phyloP scores from a whole-genome alignment of 2,797 vertebrate genomes.

The Tenualosa ilisha region DNA sequence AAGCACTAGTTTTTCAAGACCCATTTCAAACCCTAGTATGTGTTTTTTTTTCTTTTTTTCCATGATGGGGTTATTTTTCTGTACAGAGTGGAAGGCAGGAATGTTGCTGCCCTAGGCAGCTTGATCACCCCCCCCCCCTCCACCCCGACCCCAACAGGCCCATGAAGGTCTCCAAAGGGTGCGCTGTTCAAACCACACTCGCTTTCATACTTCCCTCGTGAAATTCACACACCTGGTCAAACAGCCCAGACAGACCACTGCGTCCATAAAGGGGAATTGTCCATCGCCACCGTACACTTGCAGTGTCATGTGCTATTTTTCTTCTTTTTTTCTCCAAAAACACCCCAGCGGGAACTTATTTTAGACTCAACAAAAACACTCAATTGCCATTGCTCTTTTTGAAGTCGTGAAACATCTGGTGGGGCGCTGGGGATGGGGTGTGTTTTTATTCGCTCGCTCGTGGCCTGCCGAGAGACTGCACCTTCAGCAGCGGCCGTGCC shows the following conservation, averaged over 20 bases:
- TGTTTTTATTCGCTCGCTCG: slow-evolving; percentile 23
- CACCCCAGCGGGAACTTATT: slow-evolving; percentile 45
- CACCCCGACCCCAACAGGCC: slow-evolving; percentile 60
- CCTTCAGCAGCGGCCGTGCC: neutral
- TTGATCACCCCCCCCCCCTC: slow-evolving; percentile 54
- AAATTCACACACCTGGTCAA: slow-evolving; percentile 60
- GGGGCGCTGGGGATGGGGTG: slow-evolving; percentile 16
- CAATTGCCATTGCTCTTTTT: slow-evolving; percentile 45
- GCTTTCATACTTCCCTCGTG: slow-evolving; percentile 53
- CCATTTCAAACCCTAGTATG: neutral
- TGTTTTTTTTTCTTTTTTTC: slow-evolving; percentile 43
- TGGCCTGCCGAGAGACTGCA: neutral
- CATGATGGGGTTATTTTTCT: slow-evolving; percentile 68
- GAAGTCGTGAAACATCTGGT: slow-evolving; percentile 46
- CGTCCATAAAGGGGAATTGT: slow-evolving; percentile 55
- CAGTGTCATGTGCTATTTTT: slow-evolving; percentile 45
- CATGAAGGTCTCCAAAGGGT: slow-evolving; percentile 58
- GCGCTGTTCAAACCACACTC: slow-evolving; percentile 49
- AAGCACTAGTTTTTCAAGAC: neutral
- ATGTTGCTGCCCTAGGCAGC: slow-evolving; percentile 68
- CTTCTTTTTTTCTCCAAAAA: slow-evolving; percentile 28
- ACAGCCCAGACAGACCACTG: slow-evolving; percentile 41
- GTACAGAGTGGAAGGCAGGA: slow-evolving; percentile 53
- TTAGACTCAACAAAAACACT: slow-evolving; percentile 56
- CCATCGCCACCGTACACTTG: slow-evolving; percentile 35